These are phyloP conservation scores for Aphelocoma coerulescens DNA, from an alignment of 2,113 vertebrate genomes.

Conservation along the genomic window DNA sequence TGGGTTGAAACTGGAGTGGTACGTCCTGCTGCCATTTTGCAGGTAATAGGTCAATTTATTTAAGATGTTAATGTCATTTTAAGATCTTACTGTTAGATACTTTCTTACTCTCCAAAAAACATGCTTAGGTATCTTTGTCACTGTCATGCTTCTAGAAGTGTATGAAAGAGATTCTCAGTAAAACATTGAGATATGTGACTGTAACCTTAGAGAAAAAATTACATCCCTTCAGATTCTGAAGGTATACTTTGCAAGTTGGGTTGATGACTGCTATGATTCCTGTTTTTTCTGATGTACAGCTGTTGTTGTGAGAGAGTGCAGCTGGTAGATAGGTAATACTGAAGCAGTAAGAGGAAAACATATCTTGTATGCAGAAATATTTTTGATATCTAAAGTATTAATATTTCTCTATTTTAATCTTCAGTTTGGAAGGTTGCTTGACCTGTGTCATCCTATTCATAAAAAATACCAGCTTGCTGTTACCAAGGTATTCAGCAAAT, in stretches of 20 bases:
- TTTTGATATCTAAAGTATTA: neutral
- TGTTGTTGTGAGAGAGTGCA: neutral
- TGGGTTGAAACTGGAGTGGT: neutral
- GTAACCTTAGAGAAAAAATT: neutral
- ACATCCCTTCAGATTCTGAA: neutral
- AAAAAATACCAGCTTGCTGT: constrained; percentile 94
- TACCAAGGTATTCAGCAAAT: constrained; percentile 88
- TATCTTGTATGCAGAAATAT: neutral
- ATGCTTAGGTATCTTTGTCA: neutral
- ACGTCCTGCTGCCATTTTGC: neutral
- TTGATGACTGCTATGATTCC: neutral
- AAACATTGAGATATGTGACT: neutral
- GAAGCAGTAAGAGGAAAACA: neutral
- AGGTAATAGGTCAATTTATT: neutral
- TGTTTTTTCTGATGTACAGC: neutral
- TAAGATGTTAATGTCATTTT: neutral
- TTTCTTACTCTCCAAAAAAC: neutral
- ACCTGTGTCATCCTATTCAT: constrained; percentile 92
- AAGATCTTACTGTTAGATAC: neutral
- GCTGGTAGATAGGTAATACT: neutral
- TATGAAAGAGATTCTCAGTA: neutral
- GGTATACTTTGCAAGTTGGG: neutral
- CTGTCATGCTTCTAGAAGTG: neutral
- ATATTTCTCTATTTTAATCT: neutral
- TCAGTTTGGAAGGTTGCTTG: constrained; percentile 88